These are phyloP conservation scores for Heliconius erato DNA, from an alignment of 2,888 invertebrate genomes.

Conservation along the genomic window DNA sequence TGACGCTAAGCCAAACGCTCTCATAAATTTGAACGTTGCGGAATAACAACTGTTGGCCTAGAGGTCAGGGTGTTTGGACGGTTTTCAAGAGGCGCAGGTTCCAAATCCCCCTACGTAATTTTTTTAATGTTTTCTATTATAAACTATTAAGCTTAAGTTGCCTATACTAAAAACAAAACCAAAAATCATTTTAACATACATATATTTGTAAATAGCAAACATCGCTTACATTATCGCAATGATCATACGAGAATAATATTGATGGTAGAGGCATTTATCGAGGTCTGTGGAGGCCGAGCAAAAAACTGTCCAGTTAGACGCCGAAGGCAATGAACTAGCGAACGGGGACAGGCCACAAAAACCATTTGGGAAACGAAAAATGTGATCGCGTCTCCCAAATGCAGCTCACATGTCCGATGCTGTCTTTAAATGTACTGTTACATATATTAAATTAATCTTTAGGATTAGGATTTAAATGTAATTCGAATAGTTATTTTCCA, in stretches of 20 bases:
- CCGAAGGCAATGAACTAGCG: slow-evolving; percentile 74
- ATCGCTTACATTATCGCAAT: neutral
- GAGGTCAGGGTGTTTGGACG: no score
- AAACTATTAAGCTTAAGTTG: no score
- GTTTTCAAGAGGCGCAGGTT: no score
- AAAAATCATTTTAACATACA: neutral
- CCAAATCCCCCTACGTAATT: no score
- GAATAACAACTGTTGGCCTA: no score
- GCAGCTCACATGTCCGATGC: slow-evolving; percentile 20
- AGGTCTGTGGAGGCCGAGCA: slow-evolving; percentile 59
- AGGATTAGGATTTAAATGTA: neutral
- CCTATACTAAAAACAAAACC: neutral
- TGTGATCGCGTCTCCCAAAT: slow-evolving; percentile 53
- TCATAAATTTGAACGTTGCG: no score
- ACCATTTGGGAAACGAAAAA: slow-evolving; percentile 60
- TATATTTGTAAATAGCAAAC: neutral
- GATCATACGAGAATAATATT: slow-evolving; percentile 22
- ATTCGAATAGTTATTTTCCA: no score
- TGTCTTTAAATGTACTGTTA: slow-evolving; percentile 3
- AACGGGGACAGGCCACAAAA: slow-evolving; percentile 71
- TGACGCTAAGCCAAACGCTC: no score
- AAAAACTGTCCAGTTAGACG: slow-evolving; percentile 79
- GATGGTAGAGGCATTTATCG: slow-evolving; percentile 54
- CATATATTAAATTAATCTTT: neutral
- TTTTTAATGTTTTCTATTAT: no score